These are phyloP conservation scores for Falcunculus frontatus DNA, from an alignment of 2,113 vertebrate species.

Conservation along the genomic window DNA sequence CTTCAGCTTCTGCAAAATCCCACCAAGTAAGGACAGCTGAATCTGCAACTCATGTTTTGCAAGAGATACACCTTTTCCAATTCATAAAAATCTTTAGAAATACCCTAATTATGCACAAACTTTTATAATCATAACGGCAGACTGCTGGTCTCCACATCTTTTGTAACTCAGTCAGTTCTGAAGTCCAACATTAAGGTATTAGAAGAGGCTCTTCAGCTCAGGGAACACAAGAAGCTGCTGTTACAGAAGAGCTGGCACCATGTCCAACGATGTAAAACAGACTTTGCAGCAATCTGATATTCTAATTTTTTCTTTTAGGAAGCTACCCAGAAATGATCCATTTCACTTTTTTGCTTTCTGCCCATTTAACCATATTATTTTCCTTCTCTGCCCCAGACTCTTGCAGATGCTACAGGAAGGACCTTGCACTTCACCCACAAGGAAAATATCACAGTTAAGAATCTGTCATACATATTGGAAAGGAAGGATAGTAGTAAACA, in stretches of 20 bases:
- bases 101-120: not conserved
- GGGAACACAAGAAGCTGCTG: not conserved
- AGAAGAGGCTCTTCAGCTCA: not conserved
- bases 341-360: not conserved
- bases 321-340: not conserved
- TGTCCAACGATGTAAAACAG: not conserved
- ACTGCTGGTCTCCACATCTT: not conserved
- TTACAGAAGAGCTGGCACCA: not conserved
- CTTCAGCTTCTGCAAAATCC: not conserved
- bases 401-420: not conserved
- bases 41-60: not conserved
- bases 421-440: not conserved
- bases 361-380: not conserved
- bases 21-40: not conserved
- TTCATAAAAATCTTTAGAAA: not conserved
- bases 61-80: not conserved
- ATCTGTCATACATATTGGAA: not conserved
- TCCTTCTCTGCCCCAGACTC: not conserved
- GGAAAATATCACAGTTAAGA: not conserved
- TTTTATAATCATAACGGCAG: not conserved
- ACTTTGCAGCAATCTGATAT: not conserved
- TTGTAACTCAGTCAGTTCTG: not conserved
- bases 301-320: not conserved
- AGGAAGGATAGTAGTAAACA: not conserved
- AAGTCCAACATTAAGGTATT: not conserved